Base-by-base conservation (phyloP, 2,797 vertebrate genomes). In the Enteromius thamalakanensis region DNA sequence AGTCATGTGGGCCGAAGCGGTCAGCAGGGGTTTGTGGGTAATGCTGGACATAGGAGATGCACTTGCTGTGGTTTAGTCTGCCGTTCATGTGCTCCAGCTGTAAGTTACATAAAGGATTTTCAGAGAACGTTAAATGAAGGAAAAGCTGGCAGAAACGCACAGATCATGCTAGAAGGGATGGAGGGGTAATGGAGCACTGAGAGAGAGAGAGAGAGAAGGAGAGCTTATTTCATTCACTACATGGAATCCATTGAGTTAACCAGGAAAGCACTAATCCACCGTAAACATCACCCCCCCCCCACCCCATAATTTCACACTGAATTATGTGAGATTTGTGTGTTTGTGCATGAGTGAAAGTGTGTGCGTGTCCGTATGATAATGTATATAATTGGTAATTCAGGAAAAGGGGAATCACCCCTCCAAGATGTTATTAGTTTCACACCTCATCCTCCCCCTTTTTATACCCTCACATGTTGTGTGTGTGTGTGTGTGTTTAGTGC, bases 41-140 rank as follows among this genome's bases (percentile, higher is more conserved):
- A 71, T 69, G 65, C 67, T 60, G 51, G 64, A 42, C 32, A 69
- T 70, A 80, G 71, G 47, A 68, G 49, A 58, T 83, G 81, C 65
- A 77, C 65, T 83, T 83, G 72, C 76, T 82, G 81, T 83, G 81
- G 81, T 70, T 78, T 58, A 68, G 81, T 76, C 47, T 53, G 71
- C 23, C 12, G 42, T 62, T 70, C 67, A 32, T 76, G 60, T 60
- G 42, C 64, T 70, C 49, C 7, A 12, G 45, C 83, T 79, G 49
- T 32, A 62, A 87, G 86, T 87, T 87, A 82, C 76, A 75, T 87
- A 84, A 84, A 84, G 69, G 55, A 83, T 75, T 85, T 85, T 78
- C 23, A 78, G 75, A 74, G 68, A 65, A 82, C 0, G 47, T 37
- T 77, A 79, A 65, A 42, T 55, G 47, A 49, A 70, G 64, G 21